A percentile compares a stretch with the other conserved stretches of the same genome.
Evolutionary conservation across 2,888 invertebrate species (phyloP).

Genomic region (Carcina quercana): DNA sequence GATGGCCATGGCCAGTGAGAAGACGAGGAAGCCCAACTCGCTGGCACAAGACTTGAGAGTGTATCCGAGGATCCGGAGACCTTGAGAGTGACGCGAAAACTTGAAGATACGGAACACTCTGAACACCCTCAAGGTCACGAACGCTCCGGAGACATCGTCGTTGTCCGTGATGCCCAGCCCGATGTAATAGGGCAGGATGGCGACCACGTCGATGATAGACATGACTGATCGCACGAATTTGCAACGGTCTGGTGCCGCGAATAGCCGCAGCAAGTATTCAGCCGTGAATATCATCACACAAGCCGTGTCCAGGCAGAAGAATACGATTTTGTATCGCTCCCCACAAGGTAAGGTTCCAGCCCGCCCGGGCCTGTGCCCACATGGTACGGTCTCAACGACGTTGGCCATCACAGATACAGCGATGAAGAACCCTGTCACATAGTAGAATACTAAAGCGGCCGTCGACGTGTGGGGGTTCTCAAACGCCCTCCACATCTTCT

Average conservation of each 20-base stretch:
- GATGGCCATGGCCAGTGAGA: conserved; percentile 99
- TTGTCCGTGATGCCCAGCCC: conserved; percentile 98
- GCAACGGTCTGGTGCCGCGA: conserved; percentile 98
- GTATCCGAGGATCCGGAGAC: conserved; percentile 98
- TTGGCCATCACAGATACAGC: conserved; percentile 99
- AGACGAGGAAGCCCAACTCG: conserved; percentile 98
- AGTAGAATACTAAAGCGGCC: conserved; percentile 99
- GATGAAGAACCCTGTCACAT: conserved; percentile 99
- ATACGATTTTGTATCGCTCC: conserved; percentile 97
- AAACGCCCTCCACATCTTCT: conserved; percentile 99
- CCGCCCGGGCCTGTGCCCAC: conserved; percentile 90
- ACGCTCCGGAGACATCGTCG: conserved; percentile 99
- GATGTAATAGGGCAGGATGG: conserved; percentile 99
- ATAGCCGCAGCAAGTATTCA: conserved; percentile 95
- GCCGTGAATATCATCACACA: conserved; percentile 99
- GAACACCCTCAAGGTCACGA: conserved; percentile 98
- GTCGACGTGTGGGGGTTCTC: conserved; percentile 99
- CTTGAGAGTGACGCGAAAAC: conserved; percentile 99
- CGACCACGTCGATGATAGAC: conserved; percentile 99
- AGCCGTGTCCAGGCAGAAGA: conserved; percentile 99
- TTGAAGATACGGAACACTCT: conserved; percentile 99
- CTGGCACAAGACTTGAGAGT: conserved; percentile 99
- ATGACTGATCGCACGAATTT: conserved; percentile 98
- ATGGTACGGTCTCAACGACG: conserved; percentile 97
- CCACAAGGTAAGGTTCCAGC: conserved; percentile 95